These are phyloP conservation scores for Acromyrmex charruanus DNA, from an alignment of 1,140 invertebrate species.

Conservation along the genomic window DNA sequence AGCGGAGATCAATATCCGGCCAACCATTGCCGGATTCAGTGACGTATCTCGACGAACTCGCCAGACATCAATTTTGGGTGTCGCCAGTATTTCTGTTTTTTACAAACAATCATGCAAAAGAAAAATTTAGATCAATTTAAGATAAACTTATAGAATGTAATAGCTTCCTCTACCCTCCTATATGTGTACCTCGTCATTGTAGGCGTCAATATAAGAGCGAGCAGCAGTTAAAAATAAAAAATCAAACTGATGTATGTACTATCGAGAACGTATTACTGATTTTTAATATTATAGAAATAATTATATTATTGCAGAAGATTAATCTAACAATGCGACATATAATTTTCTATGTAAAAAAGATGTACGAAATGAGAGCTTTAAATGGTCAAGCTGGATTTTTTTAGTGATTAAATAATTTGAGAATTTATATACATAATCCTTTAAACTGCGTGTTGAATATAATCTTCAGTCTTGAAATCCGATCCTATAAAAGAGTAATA, in stretches of 20 bases:
- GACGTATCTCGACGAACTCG: constrained; percentile 61
- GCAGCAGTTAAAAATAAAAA: too few species aligned
- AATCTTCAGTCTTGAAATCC: too few species aligned
- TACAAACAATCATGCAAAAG: not conserved
- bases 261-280: not conserved
- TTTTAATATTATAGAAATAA: not conserved
- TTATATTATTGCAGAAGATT: not conserved
- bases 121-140: not conserved
- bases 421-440: too few species aligned
- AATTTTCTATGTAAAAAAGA: not conserved
- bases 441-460: too few species aligned
- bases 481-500: too few species aligned
- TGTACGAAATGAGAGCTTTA: too few species aligned
- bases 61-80: constrained; percentile 46
- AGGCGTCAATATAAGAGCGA: constrained; percentile 48
- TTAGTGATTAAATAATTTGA: too few species aligned
- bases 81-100: not conserved
- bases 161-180: constrained; percentile 5
- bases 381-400: too few species aligned
- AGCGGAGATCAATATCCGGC: constrained; percentile 69
- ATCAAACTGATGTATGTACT: not conserved
- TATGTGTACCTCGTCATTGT: not conserved
- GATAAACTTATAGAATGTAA: not conserved
- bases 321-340: not conserved
- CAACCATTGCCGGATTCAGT: constrained; percentile 63